Percentiles rank a stretch among this genome's conserved stretches.
Evolutionary conservation across 2,888 invertebrate species (phyloP).

Genomic region (Metallyticus violacea): DNA sequence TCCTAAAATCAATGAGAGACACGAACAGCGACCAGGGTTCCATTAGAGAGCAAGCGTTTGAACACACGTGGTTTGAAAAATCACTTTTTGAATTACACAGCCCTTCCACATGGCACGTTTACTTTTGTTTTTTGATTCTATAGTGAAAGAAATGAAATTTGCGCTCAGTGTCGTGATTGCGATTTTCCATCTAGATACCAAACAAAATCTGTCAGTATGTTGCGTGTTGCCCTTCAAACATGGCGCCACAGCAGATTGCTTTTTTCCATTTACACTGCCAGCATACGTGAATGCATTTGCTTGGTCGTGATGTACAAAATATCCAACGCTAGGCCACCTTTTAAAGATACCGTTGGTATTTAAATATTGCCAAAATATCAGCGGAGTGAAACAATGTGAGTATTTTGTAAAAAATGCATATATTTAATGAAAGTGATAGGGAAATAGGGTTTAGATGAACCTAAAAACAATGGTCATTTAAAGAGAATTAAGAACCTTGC

Average conservation of each 20-base stretch:
- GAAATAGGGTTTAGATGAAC: too few species aligned
- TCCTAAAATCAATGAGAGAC: not conserved
- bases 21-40: not conserved
- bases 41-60: not conserved
- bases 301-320: not conserved
- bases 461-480: too few species aligned
- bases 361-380: too few species aligned
- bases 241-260: not conserved
- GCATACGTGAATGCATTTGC: not conserved
- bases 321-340: too few species aligned
- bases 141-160: not conserved
- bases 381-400: too few species aligned
- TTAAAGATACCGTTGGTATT: too few species aligned
- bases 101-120: not conserved
- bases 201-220: not conserved
- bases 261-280: too few species aligned
- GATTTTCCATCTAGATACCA: not conserved
- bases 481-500: too few species aligned
- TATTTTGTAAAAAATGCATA: too few species aligned
- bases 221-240: not conserved
- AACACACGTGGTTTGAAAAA: not conserved
- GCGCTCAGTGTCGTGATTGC: not conserved
- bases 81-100: not conserved
- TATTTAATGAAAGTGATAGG: too few species aligned
- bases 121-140: not conserved